A percentile compares a stretch with the other conserved stretches of the same genome.
phyloP scores from a whole-genome alignment of 1,140 invertebrate species.

The Diachasma alloeum region DNA sequence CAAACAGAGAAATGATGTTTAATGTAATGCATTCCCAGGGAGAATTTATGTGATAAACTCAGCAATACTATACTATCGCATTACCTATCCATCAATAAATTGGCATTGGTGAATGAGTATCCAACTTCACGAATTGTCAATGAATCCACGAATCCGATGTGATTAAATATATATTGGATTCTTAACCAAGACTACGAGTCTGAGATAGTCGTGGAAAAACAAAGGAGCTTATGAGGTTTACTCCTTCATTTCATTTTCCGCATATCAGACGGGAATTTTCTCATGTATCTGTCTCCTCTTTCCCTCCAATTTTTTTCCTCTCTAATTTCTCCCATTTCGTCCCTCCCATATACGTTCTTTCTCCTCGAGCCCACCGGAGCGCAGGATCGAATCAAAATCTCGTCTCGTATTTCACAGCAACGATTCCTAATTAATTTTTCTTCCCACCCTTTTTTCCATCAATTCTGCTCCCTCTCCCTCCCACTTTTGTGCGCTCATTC shows the following conservation, averaged over 20 bases:
- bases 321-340: not conserved
- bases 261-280: conserved; percentile 30
- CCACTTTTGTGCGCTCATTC: not conserved
- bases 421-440: conserved; percentile 39
- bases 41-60: too few species aligned
- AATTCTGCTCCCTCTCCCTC: not conserved
- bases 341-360: not conserved
- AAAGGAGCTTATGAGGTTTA: conserved; percentile 21
- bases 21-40: too few species aligned
- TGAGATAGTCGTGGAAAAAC: not conserved
- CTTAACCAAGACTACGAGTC: not conserved
- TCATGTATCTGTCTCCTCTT: conserved; percentile 7
- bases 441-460: conserved; percentile 2
- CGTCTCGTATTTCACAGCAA: conserved; percentile 25
- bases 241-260: conserved; percentile 24
- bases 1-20: too few species aligned
- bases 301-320: not conserved
- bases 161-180: too few species aligned
- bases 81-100: too few species aligned
- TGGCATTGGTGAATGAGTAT: too few species aligned
- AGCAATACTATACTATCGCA: too few species aligned
- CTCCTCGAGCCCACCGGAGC: not conserved
- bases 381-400: conserved; percentile 33
- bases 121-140: too few species aligned
- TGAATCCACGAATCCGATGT: too few species aligned